A percentile compares a stretch with the other conserved stretches of the same genome.
Conservation (phyloP, 2,113 vertebrate species). For the Todiramphus saurophagus region DNA sequence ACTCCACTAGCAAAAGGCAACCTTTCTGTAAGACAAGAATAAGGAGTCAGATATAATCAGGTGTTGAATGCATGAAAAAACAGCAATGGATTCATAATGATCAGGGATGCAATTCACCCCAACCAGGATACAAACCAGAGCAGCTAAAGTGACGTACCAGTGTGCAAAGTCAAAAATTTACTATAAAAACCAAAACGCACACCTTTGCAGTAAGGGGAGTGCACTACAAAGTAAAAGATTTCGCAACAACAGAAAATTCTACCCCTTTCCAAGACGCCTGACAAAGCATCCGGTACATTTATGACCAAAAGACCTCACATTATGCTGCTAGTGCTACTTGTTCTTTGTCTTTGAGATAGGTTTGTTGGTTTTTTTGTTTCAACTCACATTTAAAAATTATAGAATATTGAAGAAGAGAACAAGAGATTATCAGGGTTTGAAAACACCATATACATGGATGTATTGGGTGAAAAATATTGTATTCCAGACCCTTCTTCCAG, state of each 20-base stretch:
- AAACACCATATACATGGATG: neutral
- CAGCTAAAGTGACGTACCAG: accelerated
- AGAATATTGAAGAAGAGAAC: neutral
- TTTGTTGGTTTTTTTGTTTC: neutral
- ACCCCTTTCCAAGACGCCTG: neutral
- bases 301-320: neutral
- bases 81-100: accelerated
- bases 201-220: neutral
- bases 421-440: neutral
- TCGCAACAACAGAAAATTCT: neutral
- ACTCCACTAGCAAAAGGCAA: neutral
- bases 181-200: neutral
- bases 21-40: neutral
- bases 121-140: neutral
- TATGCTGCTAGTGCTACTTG: accelerated
- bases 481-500: neutral
- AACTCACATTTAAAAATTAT: neutral
- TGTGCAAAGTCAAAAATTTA: neutral
- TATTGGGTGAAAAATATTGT: neutral
- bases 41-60: too few species aligned
- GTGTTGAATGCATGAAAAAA: neutral
- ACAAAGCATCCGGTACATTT: neutral
- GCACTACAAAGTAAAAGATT: neutral
- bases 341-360: neutral
- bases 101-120: neutral